Conservation (phyloP, 2,797 vertebrate species). For the Pelobates cultripes region DNA sequence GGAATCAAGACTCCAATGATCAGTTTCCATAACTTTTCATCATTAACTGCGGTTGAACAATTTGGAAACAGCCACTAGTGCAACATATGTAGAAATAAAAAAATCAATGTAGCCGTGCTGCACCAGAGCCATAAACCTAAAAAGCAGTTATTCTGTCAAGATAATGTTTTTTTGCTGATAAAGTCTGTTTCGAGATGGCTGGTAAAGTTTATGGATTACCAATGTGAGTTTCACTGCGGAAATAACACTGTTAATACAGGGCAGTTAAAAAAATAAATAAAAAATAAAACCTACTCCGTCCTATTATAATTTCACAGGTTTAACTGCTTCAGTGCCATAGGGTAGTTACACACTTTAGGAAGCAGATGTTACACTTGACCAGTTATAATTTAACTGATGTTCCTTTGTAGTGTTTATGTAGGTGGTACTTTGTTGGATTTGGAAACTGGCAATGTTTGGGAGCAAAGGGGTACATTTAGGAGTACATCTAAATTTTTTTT, state of each 20-base stretch:
- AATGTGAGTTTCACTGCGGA: constrained; percentile 36
- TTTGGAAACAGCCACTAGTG: constrained; percentile 47
- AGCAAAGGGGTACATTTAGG: no score
- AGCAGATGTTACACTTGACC: neutral
- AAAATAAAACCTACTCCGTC: constrained; percentile 10
- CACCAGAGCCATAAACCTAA: constrained; percentile 42
- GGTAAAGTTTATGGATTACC: constrained; percentile 49
- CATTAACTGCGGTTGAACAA: constrained; percentile 45
- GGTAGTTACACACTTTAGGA: neutral
- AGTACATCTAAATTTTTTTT: no score
- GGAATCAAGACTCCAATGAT: constrained; percentile 22
- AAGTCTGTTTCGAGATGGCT: constrained; percentile 47
- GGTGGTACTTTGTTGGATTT: no score
- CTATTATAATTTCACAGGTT: neutral
- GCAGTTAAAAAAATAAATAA: constrained; percentile 20
- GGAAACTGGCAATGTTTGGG: no score
- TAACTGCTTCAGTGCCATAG: constrained; percentile 33
- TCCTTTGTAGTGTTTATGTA: no score
- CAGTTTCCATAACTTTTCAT: constrained; percentile 47
- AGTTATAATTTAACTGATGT: neutral
- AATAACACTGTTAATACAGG: constrained; percentile 36
- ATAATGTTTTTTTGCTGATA: constrained; percentile 49
- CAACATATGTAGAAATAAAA: constrained; percentile 52
- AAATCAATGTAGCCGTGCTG: constrained; percentile 45
- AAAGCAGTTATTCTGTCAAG: constrained; percentile 44